These are phyloP conservation scores for Cinara cedri DNA, from an alignment of 2,888 invertebrate species.

Conservation along the genomic window DNA sequence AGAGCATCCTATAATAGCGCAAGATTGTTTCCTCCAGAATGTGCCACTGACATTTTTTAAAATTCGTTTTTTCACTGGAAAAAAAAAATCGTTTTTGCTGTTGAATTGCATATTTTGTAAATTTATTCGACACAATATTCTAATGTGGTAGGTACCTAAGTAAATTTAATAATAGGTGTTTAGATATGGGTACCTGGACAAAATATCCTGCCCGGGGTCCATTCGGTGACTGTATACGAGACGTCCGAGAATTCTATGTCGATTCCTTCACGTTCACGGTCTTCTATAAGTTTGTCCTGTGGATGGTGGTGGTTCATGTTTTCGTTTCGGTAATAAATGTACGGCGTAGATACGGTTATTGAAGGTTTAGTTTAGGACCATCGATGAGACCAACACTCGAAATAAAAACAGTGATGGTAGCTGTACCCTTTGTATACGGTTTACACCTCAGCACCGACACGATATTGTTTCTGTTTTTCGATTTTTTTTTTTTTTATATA, in stretches of 20 bases:
- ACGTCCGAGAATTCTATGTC: conserved; percentile 40
- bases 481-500: too few species aligned
- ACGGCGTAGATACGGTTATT: too few species aligned
- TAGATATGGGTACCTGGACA: conserved; percentile 1
- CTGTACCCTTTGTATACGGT: too few species aligned
- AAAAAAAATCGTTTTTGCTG: background rate
- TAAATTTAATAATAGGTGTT: background rate
- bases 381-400: background rate
- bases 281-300: background rate
- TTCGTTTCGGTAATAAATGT: too few species aligned
- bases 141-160: background rate
- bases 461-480: too few species aligned
- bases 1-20: conserved; percentile 58
- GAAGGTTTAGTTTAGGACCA: background rate
- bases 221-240: conserved; percentile 28
- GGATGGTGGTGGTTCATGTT: background rate
- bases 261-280: background rate
- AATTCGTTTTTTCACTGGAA: conserved; percentile 55
- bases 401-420: background rate
- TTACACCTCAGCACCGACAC: too few species aligned
- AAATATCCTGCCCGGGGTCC: conserved; percentile 25
- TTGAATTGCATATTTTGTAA: background rate
- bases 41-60: conserved; percentile 52
- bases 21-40: conserved; percentile 27
- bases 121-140: background rate